Conservation (phyloP, 2,113 vertebrate species). For the Oncorhynchus gorbuscha region DNA sequence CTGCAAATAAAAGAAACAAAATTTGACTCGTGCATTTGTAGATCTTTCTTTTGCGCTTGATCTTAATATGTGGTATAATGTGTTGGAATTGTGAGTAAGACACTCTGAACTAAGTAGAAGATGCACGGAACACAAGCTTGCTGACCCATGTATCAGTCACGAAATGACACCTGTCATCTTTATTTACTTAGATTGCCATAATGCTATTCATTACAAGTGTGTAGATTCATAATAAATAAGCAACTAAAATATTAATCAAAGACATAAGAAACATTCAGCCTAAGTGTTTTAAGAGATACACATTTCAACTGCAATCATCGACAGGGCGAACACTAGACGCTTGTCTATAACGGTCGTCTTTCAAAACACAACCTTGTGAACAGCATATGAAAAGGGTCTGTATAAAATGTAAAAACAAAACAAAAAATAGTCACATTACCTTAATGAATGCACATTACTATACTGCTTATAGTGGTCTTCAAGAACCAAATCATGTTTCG, state of each 20-base stretch:
- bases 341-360: background rate
- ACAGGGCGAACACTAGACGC: background rate
- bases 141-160: background rate
- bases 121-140: background rate
- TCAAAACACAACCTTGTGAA: constrained; percentile 27
- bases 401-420: constrained; percentile 30
- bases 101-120: no score
- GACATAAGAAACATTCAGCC: constrained; percentile 41
- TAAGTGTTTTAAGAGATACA: constrained; percentile 18
- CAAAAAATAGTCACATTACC: constrained; percentile 31
- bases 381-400: constrained; percentile 24
- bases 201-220: constrained; percentile 56
- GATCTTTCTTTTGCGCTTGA: background rate
- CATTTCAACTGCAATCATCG: background rate
- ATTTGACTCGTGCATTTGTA: constrained; percentile 47
- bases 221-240: constrained; percentile 66
- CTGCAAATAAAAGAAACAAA: constrained; percentile 78
- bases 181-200: constrained; percentile 56
- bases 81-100: no score
- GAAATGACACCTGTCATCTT: constrained; percentile 13
- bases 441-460: constrained; percentile 9
- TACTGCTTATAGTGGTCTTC: constrained; percentile 6
- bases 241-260: constrained; percentile 46
- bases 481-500: background rate
- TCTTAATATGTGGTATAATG: no score